phyloP scores from a whole-genome alignment of 2,797 vertebrate species.

The Pseudochaenichthys georgianus region DNA sequence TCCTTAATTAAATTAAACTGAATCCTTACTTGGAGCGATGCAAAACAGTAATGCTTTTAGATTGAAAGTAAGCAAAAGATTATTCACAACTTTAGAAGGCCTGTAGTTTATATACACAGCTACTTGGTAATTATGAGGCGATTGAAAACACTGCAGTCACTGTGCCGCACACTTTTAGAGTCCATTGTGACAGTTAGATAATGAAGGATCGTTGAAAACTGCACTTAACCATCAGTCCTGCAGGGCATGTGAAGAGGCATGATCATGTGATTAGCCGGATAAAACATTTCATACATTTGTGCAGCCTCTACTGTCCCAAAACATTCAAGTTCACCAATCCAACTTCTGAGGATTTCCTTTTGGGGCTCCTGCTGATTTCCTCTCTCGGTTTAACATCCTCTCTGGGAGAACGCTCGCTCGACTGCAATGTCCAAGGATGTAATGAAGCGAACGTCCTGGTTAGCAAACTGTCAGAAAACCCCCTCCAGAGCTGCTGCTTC shows the following conservation, averaged over 20 bases:
- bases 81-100: slow-evolving; percentile 51
- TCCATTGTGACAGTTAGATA: slow-evolving; percentile 26
- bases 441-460: too few relatives aligned
- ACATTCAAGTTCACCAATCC: slow-evolving; percentile 26
- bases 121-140: slow-evolving; percentile 69
- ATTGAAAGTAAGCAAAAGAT: slow-evolving; percentile 42
- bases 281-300: slow-evolving; percentile 21
- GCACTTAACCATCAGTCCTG: slow-evolving; percentile 21
- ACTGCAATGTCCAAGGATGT: too few relatives aligned
- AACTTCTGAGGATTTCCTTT: slow-evolving; percentile 13
- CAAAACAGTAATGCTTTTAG: slow-evolving; percentile 23
- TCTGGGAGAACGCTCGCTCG: neutral
- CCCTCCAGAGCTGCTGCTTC: slow-evolving; percentile 14
- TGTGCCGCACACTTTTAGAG: slow-evolving; percentile 21
- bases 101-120: slow-evolving; percentile 67
- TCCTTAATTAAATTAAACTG: slow-evolving; percentile 43
- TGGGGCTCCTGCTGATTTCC: neutral
- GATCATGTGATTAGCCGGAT: slow-evolving; percentile 25
- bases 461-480: slow-evolving; percentile 4
- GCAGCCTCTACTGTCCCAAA: slow-evolving; percentile 32
- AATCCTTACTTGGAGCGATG: slow-evolving; percentile 37
- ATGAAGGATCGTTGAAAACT: slow-evolving; percentile 32
- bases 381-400: slow-evolving; percentile 6
- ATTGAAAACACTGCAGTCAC: slow-evolving; percentile 50
- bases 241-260: slow-evolving; percentile 25